Percentiles rank a stretch among this genome's conserved stretches.
Conservation (phyloP, 2,113 vertebrate genomes). For the Pseudonaja textilis region DNA sequence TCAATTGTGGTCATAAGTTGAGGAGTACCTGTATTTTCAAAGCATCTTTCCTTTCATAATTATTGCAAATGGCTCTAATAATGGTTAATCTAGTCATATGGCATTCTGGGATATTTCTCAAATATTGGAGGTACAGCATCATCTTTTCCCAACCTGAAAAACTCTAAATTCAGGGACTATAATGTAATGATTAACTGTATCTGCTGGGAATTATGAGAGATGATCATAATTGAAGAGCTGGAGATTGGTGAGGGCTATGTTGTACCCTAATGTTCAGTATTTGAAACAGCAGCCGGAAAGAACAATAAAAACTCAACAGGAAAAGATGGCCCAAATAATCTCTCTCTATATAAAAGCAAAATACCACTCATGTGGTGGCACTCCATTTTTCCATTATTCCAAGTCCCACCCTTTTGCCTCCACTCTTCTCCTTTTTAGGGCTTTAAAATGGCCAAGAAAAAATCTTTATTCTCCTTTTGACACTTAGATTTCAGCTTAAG, state of each 20-base stretch:
- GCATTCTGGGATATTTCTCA: not conserved
- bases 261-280: not conserved
- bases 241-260: not conserved
- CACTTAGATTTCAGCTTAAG: too few species aligned
- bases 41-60: not conserved
- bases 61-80: not conserved
- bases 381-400: too few species aligned
- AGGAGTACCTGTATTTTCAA: not conserved
- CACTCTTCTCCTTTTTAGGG: too few species aligned
- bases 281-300: not conserved
- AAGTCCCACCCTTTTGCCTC: too few species aligned
- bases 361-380: too few species aligned
- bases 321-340: not conserved
- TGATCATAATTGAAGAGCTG: not conserved
- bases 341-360: too few species aligned
- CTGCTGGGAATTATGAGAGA: not conserved
- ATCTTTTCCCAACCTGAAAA: not conserved
- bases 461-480: too few species aligned
- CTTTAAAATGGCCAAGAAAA: too few species aligned
- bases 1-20: too few species aligned
- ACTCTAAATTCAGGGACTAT: not conserved
- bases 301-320: not conserved
- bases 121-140: not conserved
- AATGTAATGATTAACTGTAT: not conserved
- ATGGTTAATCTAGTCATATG: not conserved